These are phyloP conservation scores for Ligdia adustata DNA, from an alignment of 2,888 invertebrate species.

Conservation along the genomic window DNA sequence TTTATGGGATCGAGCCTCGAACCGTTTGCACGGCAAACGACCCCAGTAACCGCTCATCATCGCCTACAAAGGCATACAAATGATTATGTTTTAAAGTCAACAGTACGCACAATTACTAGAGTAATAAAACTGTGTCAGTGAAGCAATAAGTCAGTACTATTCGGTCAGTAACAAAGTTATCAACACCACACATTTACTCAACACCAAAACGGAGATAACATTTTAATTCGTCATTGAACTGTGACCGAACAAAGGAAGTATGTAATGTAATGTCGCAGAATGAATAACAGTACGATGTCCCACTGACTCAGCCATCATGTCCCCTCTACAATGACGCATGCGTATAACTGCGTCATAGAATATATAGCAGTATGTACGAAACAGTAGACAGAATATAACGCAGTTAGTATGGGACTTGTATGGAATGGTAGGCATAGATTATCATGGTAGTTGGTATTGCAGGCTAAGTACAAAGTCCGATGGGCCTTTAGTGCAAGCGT, in stretches of 20 bases:
- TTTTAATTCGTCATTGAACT: conserved; percentile 13
- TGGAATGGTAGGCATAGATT: no score
- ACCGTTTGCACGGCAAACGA: no score
- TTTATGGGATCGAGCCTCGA: no score
- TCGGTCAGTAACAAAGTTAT: no score
- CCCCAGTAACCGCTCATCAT: no score
- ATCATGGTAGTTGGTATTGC: no score
- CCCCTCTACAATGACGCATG: conserved; percentile 15
- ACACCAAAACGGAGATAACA: background rate
- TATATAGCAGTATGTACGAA: background rate
- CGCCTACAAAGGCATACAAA: no score
- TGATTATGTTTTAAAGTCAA: no score
- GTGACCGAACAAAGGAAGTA: conserved; percentile 5
- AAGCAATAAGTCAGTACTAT: no score
- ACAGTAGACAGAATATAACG: background rate
- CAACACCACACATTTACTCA: no score
- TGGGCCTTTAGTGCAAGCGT: conserved; percentile 41
- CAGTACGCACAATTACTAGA: no score
- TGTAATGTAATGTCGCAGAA: conserved; percentile 11
- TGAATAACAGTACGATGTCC: conserved; percentile 26
- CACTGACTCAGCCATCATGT: conserved; percentile 16
- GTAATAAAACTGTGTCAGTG: no score
- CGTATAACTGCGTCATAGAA: background rate
- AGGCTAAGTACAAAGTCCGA: conserved; percentile 4
- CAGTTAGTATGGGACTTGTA: background rate